A percentile compares a stretch with the other conserved stretches of the same genome.
phyloP scores from a whole-genome alignment of 2,888 invertebrate species.

The Xestoiulus laeticollis region DNA sequence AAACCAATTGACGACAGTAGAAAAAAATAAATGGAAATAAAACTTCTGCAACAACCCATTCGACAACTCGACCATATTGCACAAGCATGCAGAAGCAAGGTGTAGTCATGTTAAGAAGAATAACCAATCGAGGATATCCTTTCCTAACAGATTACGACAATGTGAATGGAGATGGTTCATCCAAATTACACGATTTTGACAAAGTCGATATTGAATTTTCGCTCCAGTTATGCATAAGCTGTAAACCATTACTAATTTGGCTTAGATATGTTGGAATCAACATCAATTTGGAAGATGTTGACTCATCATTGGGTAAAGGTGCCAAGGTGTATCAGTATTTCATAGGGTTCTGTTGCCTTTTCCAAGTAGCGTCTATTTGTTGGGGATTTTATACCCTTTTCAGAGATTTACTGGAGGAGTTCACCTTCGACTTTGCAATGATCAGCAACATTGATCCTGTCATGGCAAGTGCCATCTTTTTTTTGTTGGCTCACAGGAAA shows the following conservation, averaged over 20 bases:
- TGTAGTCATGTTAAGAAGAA: background rate
- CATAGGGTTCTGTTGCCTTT: background rate
- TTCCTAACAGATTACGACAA: background rate
- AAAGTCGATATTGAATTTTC: background rate
- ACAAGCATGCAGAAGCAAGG: no score
- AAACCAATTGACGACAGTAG: no score
- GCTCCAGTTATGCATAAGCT: background rate
- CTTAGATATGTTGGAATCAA: background rate
- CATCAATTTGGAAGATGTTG: background rate
- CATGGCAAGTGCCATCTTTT: background rate
- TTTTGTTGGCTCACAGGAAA: background rate
- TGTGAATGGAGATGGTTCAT: background rate
- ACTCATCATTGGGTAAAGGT: background rate
- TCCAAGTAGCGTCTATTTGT: background rate
- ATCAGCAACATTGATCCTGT: background rate
- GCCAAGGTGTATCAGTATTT: slow-evolving; percentile 1
- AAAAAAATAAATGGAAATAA: no score
- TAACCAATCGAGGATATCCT: background rate
- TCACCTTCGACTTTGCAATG: background rate
- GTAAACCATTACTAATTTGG: background rate
- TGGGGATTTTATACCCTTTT: background rate
- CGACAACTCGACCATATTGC: no score
- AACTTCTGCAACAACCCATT: no score
- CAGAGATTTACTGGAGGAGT: background rate
- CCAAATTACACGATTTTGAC: background rate